A percentile compares a stretch with the other conserved stretches of the same genome.
These are phyloP conservation scores for Tachystola acroxantha DNA, from an alignment of 2,888 invertebrate species.

Conservation along the genomic window DNA sequence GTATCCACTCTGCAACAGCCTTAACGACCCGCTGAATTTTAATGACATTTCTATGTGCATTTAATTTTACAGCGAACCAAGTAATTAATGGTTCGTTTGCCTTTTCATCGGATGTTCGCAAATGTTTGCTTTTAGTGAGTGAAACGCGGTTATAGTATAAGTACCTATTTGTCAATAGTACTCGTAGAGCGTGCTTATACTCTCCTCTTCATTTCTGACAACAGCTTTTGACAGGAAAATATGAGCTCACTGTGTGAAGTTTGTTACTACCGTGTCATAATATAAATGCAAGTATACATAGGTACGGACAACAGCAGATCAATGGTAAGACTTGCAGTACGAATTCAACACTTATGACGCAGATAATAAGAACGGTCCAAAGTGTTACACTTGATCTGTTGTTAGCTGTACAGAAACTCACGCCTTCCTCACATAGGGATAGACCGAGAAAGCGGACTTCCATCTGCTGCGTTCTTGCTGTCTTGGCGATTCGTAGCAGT, in stretches of 20 bases:
- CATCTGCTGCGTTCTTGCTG: no score
- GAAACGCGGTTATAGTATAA: slow-evolving; percentile 3
- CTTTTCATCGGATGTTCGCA: slow-evolving; percentile 7
- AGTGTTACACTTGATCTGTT: no score
- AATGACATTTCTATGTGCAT: slow-evolving; percentile 19
- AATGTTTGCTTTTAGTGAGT: slow-evolving; percentile 9
- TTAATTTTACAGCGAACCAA: slow-evolving; percentile 15
- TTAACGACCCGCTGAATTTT: slow-evolving; percentile 18
- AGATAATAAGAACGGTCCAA: no score
- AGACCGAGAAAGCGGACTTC: no score
- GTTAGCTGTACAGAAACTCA: no score
- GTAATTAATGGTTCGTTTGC: slow-evolving; percentile 12
- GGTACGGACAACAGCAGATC: no score
- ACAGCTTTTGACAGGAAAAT: slow-evolving; percentile 8
- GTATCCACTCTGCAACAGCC: slow-evolving; percentile 5
- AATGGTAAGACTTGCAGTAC: no score
- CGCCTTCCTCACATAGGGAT: no score
- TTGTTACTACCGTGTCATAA: background rate
- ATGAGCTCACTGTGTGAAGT: background rate
- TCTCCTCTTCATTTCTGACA: background rate
- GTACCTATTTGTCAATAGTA: background rate
- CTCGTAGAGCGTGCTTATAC: background rate
- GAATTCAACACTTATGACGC: no score
- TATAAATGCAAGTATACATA: no score
- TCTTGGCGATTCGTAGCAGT: no score